A percentile compares a stretch with the other conserved stretches of the same genome.
Conservation (phyloP, 2,888 invertebrate genomes). For the Drosophila affinis region DNA sequence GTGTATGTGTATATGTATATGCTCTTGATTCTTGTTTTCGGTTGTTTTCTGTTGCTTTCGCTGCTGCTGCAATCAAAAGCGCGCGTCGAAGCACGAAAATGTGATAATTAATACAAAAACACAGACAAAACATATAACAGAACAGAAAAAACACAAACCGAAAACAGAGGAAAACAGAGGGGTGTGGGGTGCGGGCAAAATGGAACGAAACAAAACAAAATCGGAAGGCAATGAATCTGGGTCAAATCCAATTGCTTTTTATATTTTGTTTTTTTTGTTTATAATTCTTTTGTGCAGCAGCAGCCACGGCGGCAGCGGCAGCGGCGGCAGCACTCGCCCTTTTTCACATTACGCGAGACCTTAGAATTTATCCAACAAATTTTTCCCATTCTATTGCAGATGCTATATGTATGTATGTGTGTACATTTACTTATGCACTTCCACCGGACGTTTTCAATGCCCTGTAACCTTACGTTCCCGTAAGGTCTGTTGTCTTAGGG, state of each 20-base stretch:
- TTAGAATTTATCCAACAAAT: constrained; percentile 49
- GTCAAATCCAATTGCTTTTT: constrained; percentile 71
- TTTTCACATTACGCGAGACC: constrained; percentile 28
- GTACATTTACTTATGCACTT: constrained; percentile 46
- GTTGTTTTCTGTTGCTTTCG: constrained; percentile 11
- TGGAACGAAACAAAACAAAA: constrained; percentile 17
- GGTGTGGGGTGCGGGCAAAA: too few species aligned
- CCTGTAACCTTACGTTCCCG: background rate
- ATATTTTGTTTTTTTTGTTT: constrained; percentile 51
- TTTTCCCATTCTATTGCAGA: constrained; percentile 7
- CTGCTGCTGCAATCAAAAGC: constrained; percentile 54
- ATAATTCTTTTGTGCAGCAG: constrained; percentile 45
- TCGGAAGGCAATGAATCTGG: constrained; percentile 56
- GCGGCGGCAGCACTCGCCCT: constrained; percentile 15
- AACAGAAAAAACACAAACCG: constrained; percentile 12
- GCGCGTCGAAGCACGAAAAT: constrained; percentile 51
- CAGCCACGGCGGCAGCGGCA: constrained; percentile 23
- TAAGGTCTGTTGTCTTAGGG: background rate
- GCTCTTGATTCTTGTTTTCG: constrained; percentile 29
- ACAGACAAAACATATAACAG: constrained; percentile 22
- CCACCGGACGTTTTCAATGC: constrained; percentile 22
- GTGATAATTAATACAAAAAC: constrained; percentile 72
- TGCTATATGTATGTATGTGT: background rate
- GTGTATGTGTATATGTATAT: background rate
- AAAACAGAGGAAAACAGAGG: constrained; percentile 11